Evolutionary conservation across 2,113 vertebrate genomes (phyloP), one percentile per base, ranked within the genome.

Genomic region (Myotis davidii): DNA sequence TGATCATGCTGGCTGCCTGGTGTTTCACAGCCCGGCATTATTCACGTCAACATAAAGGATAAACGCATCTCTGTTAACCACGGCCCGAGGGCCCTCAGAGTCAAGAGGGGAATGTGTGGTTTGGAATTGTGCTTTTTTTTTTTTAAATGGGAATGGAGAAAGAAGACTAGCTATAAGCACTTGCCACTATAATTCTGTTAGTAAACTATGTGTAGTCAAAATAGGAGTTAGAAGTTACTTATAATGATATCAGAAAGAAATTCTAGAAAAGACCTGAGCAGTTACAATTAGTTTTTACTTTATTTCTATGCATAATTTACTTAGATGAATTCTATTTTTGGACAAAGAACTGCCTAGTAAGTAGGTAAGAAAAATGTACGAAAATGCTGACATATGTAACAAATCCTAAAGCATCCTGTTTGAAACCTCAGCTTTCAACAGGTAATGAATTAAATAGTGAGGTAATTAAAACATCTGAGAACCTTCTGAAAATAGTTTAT

Each of bases 381-480:
- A 92, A 97, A 96, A 90, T 50, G 9, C 83, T 59, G 88, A 97
- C 32, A 74, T 89, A 48, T 54, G 93, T 97, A 70, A 96, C 85
- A 96, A 95, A 96, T 94, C 89, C 29, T 82, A 29, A 65, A 77
- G 67, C 3, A 84, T 64, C 96, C 85, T 93, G 42, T 92, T 93
- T 91, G 92, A 97, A 98, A 98, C 97, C 94, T 96, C 42, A 67
- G 25, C 37, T 77, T 94, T 89, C 97, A 97, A 97, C 81, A 96
- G 91, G 61, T 94, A 97, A 93, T 90, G 93, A 96, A 97, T 98
- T 97, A 98, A 98, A 97, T 59, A 96, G 96, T 67, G 97, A 97
- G 97, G 95, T 93, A 97, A 95, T 96, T 97, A 86, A 96, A 81
- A 94, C 97, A 95, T 97, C 93, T 85, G 74, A 94, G 91, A 94